Evolutionary conservation across 2,888 invertebrate species (phyloP).

Genomic region (Cacoxenus indagator): DNA sequence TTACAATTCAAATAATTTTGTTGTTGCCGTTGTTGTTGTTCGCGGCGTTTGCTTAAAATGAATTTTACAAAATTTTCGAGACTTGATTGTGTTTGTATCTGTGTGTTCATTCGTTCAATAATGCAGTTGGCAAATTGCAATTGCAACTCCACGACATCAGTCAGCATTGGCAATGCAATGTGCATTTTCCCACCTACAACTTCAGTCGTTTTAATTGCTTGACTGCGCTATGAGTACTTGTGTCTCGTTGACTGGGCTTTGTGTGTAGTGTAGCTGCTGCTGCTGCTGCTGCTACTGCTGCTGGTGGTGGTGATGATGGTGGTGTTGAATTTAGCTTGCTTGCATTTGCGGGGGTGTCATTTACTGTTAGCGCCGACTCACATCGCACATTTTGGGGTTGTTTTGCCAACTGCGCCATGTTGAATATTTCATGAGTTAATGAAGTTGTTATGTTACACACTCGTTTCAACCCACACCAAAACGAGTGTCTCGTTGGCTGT

Average conservation of each 20-base stretch:
- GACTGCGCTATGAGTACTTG: too few relatives aligned
- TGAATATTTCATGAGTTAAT: conserved; percentile 65
- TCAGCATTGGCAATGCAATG: background rate
- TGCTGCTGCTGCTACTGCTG: background rate
- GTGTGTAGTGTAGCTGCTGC: conserved; percentile 43
- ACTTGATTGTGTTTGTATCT: too few relatives aligned
- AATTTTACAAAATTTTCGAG: background rate
- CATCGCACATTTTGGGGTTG: conserved; percentile 36
- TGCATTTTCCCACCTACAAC: too few relatives aligned
- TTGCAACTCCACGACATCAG: conserved; percentile 6
- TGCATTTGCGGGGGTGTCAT: background rate
- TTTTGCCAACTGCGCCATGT: conserved; percentile 51
- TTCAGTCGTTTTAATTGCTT: too few relatives aligned
- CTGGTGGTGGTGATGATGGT: background rate
- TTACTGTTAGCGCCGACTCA: too few relatives aligned
- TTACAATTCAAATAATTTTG: conserved; percentile 53
- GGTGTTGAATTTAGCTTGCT: background rate
- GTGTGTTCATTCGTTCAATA: conserved; percentile 29
- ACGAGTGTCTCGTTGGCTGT: conserved; percentile 32
- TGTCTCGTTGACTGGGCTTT: background rate
- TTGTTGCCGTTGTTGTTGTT: conserved; percentile 25
- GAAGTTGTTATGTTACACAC: conserved; percentile 51
- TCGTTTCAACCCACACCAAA: too few relatives aligned
- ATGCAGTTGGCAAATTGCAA: conserved; percentile 26
- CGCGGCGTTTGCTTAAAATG: too few relatives aligned